Percentiles rank a stretch among this genome's conserved stretches.
These are phyloP conservation scores for Xenopus petersii DNA, from an alignment of 2,797 vertebrate species.

Conservation along the genomic window DNA sequence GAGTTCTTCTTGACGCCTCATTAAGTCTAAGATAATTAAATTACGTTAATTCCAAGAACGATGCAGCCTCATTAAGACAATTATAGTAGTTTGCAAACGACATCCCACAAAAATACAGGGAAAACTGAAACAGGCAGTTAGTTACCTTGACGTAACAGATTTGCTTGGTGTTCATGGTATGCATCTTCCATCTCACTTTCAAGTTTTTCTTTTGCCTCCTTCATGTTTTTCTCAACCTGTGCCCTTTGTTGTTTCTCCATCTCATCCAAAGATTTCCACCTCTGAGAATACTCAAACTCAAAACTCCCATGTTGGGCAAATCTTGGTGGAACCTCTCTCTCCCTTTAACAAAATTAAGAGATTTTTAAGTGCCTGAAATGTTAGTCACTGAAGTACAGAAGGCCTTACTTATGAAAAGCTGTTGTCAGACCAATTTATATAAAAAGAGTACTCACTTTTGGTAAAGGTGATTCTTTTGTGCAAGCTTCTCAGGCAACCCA, in stretches of 20 bases:
- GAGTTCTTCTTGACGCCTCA: constrained; percentile 92
- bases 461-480: constrained; percentile 95
- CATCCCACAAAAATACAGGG: no score
- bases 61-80: no score
- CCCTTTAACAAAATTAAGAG: constrained; percentile 62
- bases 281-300: constrained; percentile 94
- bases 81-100: no score
- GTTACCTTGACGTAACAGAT: constrained; percentile 85
- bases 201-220: constrained; percentile 93
- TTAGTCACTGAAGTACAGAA: no score
- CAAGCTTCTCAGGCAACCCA: constrained; percentile 94
- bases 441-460: constrained; percentile 79
- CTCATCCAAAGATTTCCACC: constrained; percentile 97
- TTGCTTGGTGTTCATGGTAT: constrained; percentile 95
- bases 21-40: constrained; percentile 71
- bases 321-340: constrained; percentile 89
- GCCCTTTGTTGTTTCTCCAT: constrained; percentile 98
- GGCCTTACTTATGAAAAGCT: not conserved
- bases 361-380: no score
- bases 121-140: not conserved
- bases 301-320: constrained; percentile 95
- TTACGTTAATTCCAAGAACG: no score
- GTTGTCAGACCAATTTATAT: not conserved
- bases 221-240: constrained; percentile 97
- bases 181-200: constrained; percentile 98